phyloP scores from a whole-genome alignment of 2,113 vertebrate genomes.

The Rhabdornis inornatus region DNA sequence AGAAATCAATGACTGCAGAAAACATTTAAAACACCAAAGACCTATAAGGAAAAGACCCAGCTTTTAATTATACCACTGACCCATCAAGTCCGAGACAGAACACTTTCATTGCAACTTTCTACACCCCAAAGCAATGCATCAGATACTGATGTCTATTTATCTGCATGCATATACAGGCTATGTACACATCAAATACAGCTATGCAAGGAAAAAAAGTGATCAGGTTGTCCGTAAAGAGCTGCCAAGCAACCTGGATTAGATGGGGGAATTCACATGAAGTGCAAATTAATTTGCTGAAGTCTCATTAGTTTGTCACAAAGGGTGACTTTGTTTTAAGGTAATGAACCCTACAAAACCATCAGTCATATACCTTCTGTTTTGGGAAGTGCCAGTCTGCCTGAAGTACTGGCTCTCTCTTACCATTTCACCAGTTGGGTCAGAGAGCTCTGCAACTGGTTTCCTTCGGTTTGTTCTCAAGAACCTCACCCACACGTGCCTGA shows the following conservation, averaged over 20 bases:
- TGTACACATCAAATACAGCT: neutral
- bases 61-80: neutral
- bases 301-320: neutral
- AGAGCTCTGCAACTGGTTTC: neutral
- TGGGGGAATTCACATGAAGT: neutral
- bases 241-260: neutral
- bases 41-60: neutral
- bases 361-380: neutral
- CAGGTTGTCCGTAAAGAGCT: neutral
- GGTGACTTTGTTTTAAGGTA: neutral
- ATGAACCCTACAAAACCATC: neutral
- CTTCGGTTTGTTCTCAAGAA: neutral
- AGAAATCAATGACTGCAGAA: neutral
- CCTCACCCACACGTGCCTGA: neutral
- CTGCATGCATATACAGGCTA: rapidly evolving
- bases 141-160: neutral
- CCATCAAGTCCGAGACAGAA: neutral
- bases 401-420: neutral
- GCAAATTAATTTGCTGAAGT: neutral
- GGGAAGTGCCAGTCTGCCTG: neutral
- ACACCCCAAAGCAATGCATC: neutral
- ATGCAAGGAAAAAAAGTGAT: rapidly evolving
- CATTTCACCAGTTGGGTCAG: neutral
- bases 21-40: neutral
- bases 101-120: neutral